Conservation (phyloP, 2,797 vertebrate genomes). For the Bufotes viridis region DNA sequence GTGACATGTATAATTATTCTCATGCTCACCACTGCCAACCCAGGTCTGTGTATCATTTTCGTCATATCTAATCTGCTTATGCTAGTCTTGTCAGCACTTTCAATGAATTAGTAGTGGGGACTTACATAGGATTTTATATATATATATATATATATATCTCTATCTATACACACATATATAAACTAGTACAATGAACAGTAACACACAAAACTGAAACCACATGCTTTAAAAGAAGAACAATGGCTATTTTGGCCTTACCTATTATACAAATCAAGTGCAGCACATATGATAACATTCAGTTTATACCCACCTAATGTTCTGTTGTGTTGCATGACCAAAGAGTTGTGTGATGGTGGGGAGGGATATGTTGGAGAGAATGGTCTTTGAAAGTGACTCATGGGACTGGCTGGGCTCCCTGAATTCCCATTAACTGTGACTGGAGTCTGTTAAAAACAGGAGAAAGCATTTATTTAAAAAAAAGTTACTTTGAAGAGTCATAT, state of each 20-base stretch:
- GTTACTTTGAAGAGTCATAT: background rate
- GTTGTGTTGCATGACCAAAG: constrained; percentile 82
- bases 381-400: constrained; percentile 84
- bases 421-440: constrained; percentile 93
- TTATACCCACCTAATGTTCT: constrained; percentile 85
- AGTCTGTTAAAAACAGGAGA: constrained; percentile 77
- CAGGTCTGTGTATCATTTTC: too few species aligned
- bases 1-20: too few species aligned
- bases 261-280: background rate
- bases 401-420: constrained; percentile 76
- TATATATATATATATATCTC: too few species aligned
- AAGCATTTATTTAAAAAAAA: constrained; percentile 46
- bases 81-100: too few species aligned
- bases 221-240: background rate
- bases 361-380: constrained; percentile 89
- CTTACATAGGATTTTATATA: too few species aligned
- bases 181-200: too few species aligned
- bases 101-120: too few species aligned
- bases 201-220: too few species aligned
- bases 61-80: too few species aligned
- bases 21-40: too few species aligned
- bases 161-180: too few species aligned
- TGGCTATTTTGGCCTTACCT: too few species aligned
- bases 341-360: constrained; percentile 83
- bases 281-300: background rate